Conservation (phyloP, 2,797 vertebrate species). For the Bryconaethiops microstoma region DNA sequence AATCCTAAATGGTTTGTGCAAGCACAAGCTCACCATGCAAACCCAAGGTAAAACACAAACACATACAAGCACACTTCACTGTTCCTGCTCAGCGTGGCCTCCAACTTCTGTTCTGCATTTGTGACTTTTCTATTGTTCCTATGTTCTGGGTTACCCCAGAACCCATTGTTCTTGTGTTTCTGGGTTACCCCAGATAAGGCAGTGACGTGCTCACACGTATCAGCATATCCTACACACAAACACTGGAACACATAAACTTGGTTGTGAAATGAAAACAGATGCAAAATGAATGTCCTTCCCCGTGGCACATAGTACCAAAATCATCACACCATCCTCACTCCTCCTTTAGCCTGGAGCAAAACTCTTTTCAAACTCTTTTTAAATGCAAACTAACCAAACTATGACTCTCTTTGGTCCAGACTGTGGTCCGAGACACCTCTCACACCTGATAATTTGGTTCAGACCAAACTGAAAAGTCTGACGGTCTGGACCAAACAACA, state of each 20-base stretch:
- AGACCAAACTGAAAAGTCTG: too few species aligned
- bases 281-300: conserved; percentile 57
- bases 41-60: not conserved
- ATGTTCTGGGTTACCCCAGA: conserved; percentile 25
- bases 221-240: conserved; percentile 19
- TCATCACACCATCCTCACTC: conserved; percentile 24
- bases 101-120: not conserved
- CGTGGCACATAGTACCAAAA: conserved; percentile 30
- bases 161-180: conserved; percentile 19
- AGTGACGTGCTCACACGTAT: conserved; percentile 7
- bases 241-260: conserved; percentile 30
- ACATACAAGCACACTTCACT: conserved; percentile 2
- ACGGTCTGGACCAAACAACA: too few species aligned
- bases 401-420: not conserved
- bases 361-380: too few species aligned
- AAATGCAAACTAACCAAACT: not conserved
- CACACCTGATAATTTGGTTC: too few species aligned
- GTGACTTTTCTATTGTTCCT: conserved; percentile 13
- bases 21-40: conserved; percentile 16
- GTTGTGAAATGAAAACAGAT: conserved; percentile 61
- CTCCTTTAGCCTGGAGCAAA: too few species aligned
- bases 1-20: conserved; percentile 21
- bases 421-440: not conserved
- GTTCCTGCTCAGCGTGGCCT: not conserved
- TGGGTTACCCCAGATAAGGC: conserved; percentile 23